Evolutionary conservation across 2,888 invertebrate species (phyloP).

Genomic region (Dryococelus australis): DNA sequence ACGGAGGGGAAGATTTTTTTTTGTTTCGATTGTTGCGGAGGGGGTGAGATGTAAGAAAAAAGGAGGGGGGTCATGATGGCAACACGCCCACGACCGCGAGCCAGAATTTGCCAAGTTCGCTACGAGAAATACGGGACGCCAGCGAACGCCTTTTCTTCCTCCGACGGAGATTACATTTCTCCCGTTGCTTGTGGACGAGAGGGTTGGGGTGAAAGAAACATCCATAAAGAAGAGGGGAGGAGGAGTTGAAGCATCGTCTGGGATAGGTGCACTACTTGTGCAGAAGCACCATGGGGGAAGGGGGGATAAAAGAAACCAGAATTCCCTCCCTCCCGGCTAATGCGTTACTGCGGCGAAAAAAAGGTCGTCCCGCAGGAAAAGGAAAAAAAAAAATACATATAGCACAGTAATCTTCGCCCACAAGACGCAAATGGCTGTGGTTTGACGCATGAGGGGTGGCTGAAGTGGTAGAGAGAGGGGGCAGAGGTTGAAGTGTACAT

Average conservation of each 20-base stretch:
- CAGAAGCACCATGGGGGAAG: neutral
- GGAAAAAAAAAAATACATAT: neutral
- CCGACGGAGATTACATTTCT: neutral
- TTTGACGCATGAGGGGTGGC: neutral
- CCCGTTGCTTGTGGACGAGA: neutral
- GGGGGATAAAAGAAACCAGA: neutral
- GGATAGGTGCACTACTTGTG: no score
- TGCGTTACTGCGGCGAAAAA: neutral
- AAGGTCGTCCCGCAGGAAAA: neutral
- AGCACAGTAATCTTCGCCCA: neutral
- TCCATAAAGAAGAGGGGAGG: neutral
- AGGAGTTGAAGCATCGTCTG: neutral
- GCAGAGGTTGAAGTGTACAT: neutral
- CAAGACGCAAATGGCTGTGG: slow-evolving; percentile 8
- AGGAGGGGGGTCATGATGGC: neutral
- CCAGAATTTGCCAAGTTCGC: neutral
- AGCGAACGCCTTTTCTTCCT: neutral
- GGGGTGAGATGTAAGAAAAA: neutral
- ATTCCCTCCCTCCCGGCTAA: neutral
- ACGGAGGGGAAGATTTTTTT: neutral
- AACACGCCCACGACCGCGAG: neutral
- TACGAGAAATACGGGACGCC: neutral
- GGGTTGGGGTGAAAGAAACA: neutral
- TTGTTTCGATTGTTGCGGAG: neutral
- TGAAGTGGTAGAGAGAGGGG: no score